Evolutionary conservation across 2,797 vertebrate species (phyloP), one percentile per base, ranked within the genome.

Genomic region (Typhlichthys eigenmanni): DNA sequence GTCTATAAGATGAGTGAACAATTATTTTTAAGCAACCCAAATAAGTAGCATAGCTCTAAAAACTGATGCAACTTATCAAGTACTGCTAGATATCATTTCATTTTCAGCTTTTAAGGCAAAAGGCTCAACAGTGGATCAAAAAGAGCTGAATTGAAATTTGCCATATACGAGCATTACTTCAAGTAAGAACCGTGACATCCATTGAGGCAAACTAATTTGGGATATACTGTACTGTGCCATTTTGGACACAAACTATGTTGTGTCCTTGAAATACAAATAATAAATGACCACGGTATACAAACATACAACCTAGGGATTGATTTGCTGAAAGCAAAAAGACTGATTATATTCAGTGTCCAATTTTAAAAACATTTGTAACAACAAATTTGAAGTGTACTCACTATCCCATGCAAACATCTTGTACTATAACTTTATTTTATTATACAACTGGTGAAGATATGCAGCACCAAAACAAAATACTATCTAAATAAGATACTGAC

Each of bases 101-200:
- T 80, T 79, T 73, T 78, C 60, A 83, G 75, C 80, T 86, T 89
- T 90, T 88, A 90, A 88, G 90, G 86, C 86, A 89, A 90, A 89
- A 88, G 90, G 90, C 86, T 91, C 85, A 89, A 90, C 89, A 90
- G 89, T 90, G 87, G 88, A 88, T 90, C 85, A 88, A 69, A 62
- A 68, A 85, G 68, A 83, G 83, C 84, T 86, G 76, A 88, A 87
- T 88, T 85, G 77, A 87, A 86, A 86, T 88, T 90, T 88, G 88
- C 88, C 79, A 66, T 87, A 83, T 62, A 74, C 55, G 64, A 77
- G 66, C 48, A 57, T 64, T 84, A 85, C 78, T 90, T 90, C 89
- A 91, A 90, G 90, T 91, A 91, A 89, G 76, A 87, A 90, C 71
- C 77, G 69, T 87, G 84, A 86, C 88, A 87, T 89, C 86, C 79